Evolutionary conservation across 1,140 invertebrate species (phyloP).

Genomic region (Magallana ariakensis): DNA sequence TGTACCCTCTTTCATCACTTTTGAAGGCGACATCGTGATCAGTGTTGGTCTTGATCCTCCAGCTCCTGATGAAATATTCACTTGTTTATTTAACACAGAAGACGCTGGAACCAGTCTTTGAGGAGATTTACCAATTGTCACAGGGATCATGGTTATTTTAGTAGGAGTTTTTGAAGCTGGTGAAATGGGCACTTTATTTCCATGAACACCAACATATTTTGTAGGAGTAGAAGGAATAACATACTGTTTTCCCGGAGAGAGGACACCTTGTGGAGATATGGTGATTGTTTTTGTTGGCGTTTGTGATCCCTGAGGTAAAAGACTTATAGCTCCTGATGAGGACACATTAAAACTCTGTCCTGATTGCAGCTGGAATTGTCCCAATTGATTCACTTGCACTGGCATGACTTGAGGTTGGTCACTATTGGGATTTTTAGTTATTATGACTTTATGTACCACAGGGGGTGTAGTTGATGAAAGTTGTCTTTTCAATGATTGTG

Average conservation of each 20-base stretch:
- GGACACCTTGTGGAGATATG: slow-evolving; percentile 82
- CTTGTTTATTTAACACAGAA: slow-evolving; percentile 53
- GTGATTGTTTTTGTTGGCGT: slow-evolving; percentile 85
- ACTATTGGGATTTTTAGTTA: slow-evolving; percentile 80
- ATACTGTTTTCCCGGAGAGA: slow-evolving; percentile 72
- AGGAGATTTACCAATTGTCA: slow-evolving; percentile 77
- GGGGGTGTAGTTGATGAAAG: slow-evolving; percentile 51
- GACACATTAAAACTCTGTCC: slow-evolving; percentile 58
- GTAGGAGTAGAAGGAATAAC: slow-evolving; percentile 56
- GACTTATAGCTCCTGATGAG: slow-evolving; percentile 54
- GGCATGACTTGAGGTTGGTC: slow-evolving; percentile 75
- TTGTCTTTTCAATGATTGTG: slow-evolving; percentile 51
- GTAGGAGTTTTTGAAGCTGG: slow-evolving; percentile 75
- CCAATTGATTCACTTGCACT: slow-evolving; percentile 62
- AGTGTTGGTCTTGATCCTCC: slow-evolving; percentile 71
- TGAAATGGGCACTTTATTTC: slow-evolving; percentile 76
- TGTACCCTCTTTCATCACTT: slow-evolving; percentile 77
- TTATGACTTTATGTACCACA: slow-evolving; percentile 83
- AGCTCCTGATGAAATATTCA: slow-evolving; percentile 51
- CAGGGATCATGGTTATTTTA: slow-evolving; percentile 79
- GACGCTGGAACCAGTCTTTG: slow-evolving; percentile 75
- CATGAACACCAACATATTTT: slow-evolving; percentile 57
- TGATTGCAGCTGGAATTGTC: slow-evolving; percentile 38
- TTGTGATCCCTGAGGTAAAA: slow-evolving; percentile 54
- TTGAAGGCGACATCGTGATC: slow-evolving; percentile 82